phyloP scores from a whole-genome alignment of 2,888 invertebrate genomes.

The Standfussiana lucernea region DNA sequence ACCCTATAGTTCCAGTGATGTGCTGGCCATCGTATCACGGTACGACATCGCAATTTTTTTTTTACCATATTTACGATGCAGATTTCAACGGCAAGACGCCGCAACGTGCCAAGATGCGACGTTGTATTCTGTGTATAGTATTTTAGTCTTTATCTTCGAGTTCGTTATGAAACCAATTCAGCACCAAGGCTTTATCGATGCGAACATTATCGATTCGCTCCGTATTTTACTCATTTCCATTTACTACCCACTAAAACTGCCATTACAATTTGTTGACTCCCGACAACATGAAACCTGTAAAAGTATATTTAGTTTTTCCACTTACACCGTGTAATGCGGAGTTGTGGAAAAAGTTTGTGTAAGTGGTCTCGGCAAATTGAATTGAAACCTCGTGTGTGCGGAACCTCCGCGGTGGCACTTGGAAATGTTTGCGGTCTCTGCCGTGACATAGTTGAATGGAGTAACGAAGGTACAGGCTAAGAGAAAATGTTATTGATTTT shows the following conservation, averaged over 20 bases:
- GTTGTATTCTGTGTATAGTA: neutral
- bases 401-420: slow-evolving; percentile 37
- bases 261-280: slow-evolving; percentile 46
- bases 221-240: slow-evolving; percentile 43
- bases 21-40: neutral
- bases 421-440: slow-evolving; percentile 44
- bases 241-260: slow-evolving; percentile 33
- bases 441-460: slow-evolving; percentile 27
- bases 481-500: neutral
- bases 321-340: neutral
- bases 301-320: slow-evolving; percentile 13
- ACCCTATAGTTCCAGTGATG: neutral
- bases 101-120: neutral
- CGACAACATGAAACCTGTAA: slow-evolving; percentile 12
- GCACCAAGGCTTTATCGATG: slow-evolving; percentile 32
- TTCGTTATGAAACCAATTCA: slow-evolving; percentile 29
- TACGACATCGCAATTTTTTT: neutral
- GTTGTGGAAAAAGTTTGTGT: slow-evolving; percentile 23
- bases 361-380: slow-evolving; percentile 51
- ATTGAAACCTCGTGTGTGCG: slow-evolving; percentile 36
- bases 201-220: slow-evolving; percentile 46
- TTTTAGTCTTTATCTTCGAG: neutral
- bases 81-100: neutral
- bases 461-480: slow-evolving; percentile 38
- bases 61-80: neutral